Evolutionary conservation across 2,888 invertebrate species (phyloP), one percentile per base, ranked within the genome.

Genomic region (Phorcus lineatus): DNA sequence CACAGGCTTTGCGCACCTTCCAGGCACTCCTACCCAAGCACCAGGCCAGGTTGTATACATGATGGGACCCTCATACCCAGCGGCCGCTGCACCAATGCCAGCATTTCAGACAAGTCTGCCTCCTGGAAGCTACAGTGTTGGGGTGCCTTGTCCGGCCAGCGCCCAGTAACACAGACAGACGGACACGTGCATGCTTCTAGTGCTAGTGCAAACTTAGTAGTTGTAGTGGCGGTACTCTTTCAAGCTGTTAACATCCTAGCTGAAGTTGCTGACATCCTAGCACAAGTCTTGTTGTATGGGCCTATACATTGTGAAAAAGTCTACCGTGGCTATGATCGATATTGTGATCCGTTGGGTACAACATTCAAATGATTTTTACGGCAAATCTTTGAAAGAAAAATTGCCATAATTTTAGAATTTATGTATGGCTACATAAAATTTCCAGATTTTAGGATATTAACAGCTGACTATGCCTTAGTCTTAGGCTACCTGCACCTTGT

Each of bases 21-120:
- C 83, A 11, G 70, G 80, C 77, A 79, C 79, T 9, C 79, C 81
- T 22, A 55, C 81, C 16, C 81, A 81, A 54, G 77, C 76, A 17
- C 80, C 77, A 53, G 83, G 79, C 31, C 83, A 82, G 79, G 83
- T 86, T 74, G 78, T 84, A 74, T 86, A 86, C 78, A 82, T 86
- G 80, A 82, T 86, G 76, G 82, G 79, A 24, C 62, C 75, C 7
- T 75, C 80, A 2, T 80, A 80, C 36, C 57, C 79, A 3, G 24
- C n/a, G n/a, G n/a, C 78, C 40, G 31, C 78, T 24, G 31, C 66
- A 16, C 74, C 70, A 2, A 17, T 55, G 19, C 55, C 36, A 28
- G 47, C 54, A 22, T 79, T 70, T n/a, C 79, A 70, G 57, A 53
- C 79, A 11, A 47, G 74, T 36, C 40, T 36, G 31, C 54, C 74